Percentiles rank a stretch among this genome's conserved stretches.
These are phyloP conservation scores for Corvus hawaiiensis DNA, from an alignment of 2,113 vertebrate genomes.

Conservation along the genomic window DNA sequence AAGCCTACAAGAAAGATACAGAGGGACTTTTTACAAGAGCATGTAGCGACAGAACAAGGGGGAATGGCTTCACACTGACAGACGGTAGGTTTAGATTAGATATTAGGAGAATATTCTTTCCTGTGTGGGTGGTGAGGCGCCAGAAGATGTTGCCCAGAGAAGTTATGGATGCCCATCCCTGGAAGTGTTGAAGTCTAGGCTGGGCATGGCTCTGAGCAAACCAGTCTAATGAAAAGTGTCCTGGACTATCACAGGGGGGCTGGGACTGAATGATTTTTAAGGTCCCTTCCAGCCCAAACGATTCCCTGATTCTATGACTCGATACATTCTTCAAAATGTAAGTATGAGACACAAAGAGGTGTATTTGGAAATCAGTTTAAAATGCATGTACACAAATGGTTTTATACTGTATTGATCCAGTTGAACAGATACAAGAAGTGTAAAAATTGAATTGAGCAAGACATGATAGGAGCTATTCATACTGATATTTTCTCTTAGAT, in stretches of 20 bases:
- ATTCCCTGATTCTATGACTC: not conserved
- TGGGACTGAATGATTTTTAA: not conserved
- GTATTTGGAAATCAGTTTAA: not conserved
- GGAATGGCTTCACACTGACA: not conserved
- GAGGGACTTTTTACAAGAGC: not conserved
- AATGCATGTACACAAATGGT: not conserved
- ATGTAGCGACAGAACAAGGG: not conserved
- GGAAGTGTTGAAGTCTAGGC: not conserved
- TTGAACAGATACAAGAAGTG: not conserved
- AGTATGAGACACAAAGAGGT: not conserved
- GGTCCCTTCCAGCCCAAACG: not conserved
- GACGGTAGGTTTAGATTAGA: not conserved
- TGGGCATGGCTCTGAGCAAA: not conserved
- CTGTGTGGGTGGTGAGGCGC: not conserved
- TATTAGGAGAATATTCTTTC: not conserved
- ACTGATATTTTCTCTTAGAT: not conserved
- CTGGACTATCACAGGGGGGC: not conserved
- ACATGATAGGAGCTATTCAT: not conserved
- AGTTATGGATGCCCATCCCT: not conserved
- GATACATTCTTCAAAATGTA: not conserved
- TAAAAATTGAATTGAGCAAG: not conserved
- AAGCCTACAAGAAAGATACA: not conserved
- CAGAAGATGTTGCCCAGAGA: not conserved
- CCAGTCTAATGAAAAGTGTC: not conserved
- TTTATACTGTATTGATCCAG: not conserved